Base-by-base conservation (phyloP, 2,113 vertebrate genomes). In the Ranitomeya variabilis region DNA sequence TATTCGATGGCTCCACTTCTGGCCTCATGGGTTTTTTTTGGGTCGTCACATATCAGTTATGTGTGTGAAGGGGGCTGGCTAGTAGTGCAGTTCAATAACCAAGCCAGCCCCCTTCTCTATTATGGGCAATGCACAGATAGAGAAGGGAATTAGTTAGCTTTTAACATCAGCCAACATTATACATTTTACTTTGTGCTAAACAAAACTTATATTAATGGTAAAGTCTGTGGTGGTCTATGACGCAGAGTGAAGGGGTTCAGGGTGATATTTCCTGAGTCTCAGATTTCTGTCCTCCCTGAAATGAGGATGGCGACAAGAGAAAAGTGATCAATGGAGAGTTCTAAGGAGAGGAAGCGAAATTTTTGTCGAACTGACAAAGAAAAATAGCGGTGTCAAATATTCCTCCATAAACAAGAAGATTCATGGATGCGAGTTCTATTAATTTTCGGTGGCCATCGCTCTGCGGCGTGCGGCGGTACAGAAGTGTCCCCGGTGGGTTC, bases 401-500 rank as follows among this genome's bases (percentile, higher is more conserved):
- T 55, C 18, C 52, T 55, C 52, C 21, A 57, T 55, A 55, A 78
- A 76, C 37, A 15, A 55, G 12, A 79, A 79, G 52, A 57, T 23
- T 79, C 77, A 79, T 57, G 31, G 18, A n/a, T n/a, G 18, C 19
- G 8, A 55, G 51, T 79, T 55, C 21, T 78, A 78, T 76, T 16
- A 51, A 76, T 52, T 76, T 52, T 52, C 73, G 45, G 15, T 3
- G 3, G 51, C 51, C 77, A 79, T 79, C 77, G 21, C 19, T 79
- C 51, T n/a, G 76, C 52, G 13, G 51, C 74, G 15, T 1, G 51
- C 74, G 19, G 74, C 76, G 1, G 1, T 23, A 23, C 51, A 16
- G 52, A n/a, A 23, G 52, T 59, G 78, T 80, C 54, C 54, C 78
- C 78, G 9, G 23, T 80, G 78, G n/a, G 78, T 57, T 80, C 7